Base-by-base conservation (phyloP, 2,797 vertebrate genomes). In the Helarctos malayanus region DNA sequence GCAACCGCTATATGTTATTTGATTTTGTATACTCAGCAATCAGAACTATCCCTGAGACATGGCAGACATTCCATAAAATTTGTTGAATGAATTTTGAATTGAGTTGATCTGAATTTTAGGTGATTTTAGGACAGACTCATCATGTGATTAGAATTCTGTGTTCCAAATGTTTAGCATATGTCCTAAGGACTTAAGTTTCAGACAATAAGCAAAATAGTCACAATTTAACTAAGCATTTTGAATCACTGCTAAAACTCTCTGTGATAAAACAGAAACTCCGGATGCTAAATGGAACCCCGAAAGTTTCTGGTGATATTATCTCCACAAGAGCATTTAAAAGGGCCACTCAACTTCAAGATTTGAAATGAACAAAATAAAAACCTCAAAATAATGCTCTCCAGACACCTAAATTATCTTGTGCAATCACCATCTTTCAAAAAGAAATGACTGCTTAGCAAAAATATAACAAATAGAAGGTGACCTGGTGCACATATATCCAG, bases 181-280 rank as follows among this genome's bases (percentile, higher is more conserved):
- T 71, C 47, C 16, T 45, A 78, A 95, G 16, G 71, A 83, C 41
- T 88, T 91, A 80, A 45, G 27, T 86, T 56, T 94, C 80, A 83
- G 8, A 81, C 14, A 88, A 56, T 38, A 76, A 82, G 21, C 38
- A 92, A 73, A 85, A 94, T 59, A 94, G 69, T 54, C 59, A 83
- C 47, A 89, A 61, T 84, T 85, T 65, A 89, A 75, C 75, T 95
- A 69, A 68, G 54, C 21, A 79, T 45, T 89, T 91, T 88, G 32
- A 78, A n/a, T 65, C 41, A 92, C 27, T 35, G 0, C 29, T 97
- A 89, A 94, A 93, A 85, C 4, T 92, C 47, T 16, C 5, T 25
- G 15, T 35, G 73, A 85, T n/a, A 15, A 98, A 97, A 92, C 6
- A 95, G 96, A 97, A 80, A 76, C 63, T 97, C 75, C 41, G 59